phyloP scores from a whole-genome alignment of 2,113 vertebrate genomes.

The Chinchilla lanigera region DNA sequence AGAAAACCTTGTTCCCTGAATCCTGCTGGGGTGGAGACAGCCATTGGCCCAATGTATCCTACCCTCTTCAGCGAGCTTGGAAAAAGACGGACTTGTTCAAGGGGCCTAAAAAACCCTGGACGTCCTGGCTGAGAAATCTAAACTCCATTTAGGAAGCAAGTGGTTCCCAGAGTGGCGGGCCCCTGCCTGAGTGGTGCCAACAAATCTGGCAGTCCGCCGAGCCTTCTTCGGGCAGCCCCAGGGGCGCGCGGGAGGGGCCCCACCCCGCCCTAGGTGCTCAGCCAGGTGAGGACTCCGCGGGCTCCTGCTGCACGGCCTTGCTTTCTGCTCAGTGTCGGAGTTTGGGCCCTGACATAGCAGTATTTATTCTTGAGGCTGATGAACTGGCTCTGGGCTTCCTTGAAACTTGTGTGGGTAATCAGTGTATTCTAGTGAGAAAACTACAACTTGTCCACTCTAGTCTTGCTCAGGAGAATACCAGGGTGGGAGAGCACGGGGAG shows the following conservation, averaged over 20 bases:
- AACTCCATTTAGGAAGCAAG: background rate
- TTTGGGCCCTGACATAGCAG: rapidly evolving
- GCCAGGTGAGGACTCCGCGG: background rate
- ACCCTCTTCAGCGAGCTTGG: background rate
- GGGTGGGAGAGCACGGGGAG: background rate
- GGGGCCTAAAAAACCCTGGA: background rate
- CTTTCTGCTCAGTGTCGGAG: background rate
- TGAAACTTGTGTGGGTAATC: background rate
- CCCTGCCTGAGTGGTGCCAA: background rate
- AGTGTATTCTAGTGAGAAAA: background rate
- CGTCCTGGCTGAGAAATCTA: too few species aligned
- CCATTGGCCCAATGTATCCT: background rate
- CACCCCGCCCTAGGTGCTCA: background rate
- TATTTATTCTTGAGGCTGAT: background rate
- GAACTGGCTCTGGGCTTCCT: background rate
- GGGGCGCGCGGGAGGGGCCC: background rate
- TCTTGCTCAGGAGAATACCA: background rate
- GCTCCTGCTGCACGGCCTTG: background rate
- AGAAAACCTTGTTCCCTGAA: background rate
- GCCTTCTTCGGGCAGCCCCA: background rate
- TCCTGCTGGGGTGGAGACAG: background rate
- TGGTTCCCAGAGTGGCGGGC: background rate
- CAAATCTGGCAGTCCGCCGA: background rate
- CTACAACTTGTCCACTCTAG: background rate
- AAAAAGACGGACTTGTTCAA: background rate